A percentile compares a stretch with the other conserved stretches of the same genome.
Evolutionary conservation across 2,113 vertebrate species (phyloP).

Genomic region (Amphiprion ocellaris): DNA sequence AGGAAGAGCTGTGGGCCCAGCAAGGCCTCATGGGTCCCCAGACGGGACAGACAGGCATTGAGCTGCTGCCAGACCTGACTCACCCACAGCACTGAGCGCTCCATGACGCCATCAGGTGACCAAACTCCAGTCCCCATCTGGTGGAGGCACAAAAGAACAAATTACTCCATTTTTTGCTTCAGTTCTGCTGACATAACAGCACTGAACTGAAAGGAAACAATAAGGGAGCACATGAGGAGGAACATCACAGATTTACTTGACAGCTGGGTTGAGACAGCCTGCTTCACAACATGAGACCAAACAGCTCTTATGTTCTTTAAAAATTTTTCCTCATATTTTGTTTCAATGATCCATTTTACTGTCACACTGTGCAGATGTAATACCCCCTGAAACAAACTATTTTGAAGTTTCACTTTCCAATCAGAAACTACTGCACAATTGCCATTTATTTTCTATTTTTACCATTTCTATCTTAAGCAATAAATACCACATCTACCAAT

Average conservation of each 20-base stretch:
- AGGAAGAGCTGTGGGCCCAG: constrained; percentile 93
- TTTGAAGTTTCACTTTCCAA: too few species aligned
- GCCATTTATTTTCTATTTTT: too few species aligned
- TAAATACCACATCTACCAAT: not conserved
- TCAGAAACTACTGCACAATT: too few species aligned
- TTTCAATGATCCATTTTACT: too few species aligned
- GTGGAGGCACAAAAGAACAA: not conserved
- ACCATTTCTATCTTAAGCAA: too few species aligned
- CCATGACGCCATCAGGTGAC: constrained; percentile 83
- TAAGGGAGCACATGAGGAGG: not conserved
- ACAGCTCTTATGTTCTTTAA: not conserved
- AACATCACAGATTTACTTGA: not conserved
- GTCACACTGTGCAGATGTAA: too few species aligned
- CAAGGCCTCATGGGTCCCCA: constrained; percentile 92
- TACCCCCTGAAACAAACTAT: too few species aligned
- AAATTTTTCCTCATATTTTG: too few species aligned
- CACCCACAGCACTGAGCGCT: constrained; percentile 89
- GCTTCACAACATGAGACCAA: not conserved
- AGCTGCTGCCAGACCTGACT: constrained; percentile 93
- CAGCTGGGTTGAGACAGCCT: not conserved
- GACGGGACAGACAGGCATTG: constrained; percentile 91
- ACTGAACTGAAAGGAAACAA: not conserved
- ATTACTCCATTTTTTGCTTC: not conserved
- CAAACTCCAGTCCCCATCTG: constrained; percentile 88
- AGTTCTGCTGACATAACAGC: too few species aligned